phyloP scores from a whole-genome alignment of 1,140 invertebrate genomes.

The Pseudomyrmex sp. region DNA sequence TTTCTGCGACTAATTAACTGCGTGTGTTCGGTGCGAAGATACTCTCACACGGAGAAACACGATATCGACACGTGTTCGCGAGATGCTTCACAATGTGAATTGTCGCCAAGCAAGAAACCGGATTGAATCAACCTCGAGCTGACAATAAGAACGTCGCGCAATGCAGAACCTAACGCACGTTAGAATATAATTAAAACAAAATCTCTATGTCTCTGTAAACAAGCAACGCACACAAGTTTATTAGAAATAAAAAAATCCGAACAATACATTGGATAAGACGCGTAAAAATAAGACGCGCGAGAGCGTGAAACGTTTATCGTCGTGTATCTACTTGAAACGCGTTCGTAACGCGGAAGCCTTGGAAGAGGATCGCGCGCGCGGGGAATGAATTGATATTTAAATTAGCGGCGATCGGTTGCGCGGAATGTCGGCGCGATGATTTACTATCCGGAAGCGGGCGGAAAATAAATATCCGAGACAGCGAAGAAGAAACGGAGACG shows the following conservation, averaged over 20 bases:
- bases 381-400: constrained; percentile 51
- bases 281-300: no score
- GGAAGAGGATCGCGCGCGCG: constrained; percentile 21
- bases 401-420: constrained; percentile 45
- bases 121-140: constrained; percentile 10
- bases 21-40: constrained; percentile 23
- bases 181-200: no score
- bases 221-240: background rate
- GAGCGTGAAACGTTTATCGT: no score
- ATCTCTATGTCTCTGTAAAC: background rate
- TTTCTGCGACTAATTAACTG: constrained; percentile 20
- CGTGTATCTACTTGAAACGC: no score
- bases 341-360: background rate
- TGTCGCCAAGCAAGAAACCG: constrained; percentile 12
- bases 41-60: constrained; percentile 39
- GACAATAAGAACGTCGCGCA: constrained; percentile 11
- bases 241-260: background rate
- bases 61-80: constrained; percentile 56
- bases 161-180: no score
- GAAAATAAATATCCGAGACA: constrained; percentile 30
- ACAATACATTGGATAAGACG: no score
- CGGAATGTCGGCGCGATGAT: constrained; percentile 37
- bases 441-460: constrained; percentile 45
- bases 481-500: constrained; percentile 44
- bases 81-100: constrained; percentile 51